These are phyloP conservation scores for Anoplius nigerrimus DNA, from an alignment of 2,888 invertebrate genomes.

Conservation along the genomic window DNA sequence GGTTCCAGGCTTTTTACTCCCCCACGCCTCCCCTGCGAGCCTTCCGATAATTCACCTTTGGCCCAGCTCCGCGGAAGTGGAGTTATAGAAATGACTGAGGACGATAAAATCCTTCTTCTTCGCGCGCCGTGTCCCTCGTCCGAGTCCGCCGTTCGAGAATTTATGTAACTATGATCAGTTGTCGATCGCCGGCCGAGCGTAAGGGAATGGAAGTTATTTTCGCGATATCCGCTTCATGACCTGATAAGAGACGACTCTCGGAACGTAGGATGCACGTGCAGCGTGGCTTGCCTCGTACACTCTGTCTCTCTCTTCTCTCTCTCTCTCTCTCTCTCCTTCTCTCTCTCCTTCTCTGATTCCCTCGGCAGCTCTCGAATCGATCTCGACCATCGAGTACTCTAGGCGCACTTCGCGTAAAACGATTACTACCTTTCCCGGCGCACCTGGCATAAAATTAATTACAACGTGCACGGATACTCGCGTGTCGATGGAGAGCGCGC, in stretches of 20 bases:
- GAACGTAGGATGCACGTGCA: conserved; percentile 26
- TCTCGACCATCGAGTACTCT: conserved; percentile 38
- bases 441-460: conserved; percentile 60
- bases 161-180: background rate
- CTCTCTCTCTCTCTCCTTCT: too few relatives aligned
- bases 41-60: too few relatives aligned
- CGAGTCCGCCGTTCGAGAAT: too few relatives aligned
- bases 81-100: too few relatives aligned
- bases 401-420: conserved; percentile 15
- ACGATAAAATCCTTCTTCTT: too few relatives aligned
- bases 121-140: too few relatives aligned
- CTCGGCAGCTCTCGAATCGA: conserved; percentile 42
- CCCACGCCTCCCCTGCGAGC: too few relatives aligned
- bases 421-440: conserved; percentile 31
- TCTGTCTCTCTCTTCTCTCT: conserved; percentile 1
- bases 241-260: conserved; percentile 9
- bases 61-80: too few relatives aligned
- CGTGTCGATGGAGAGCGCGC: conserved; percentile 44
- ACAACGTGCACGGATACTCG: conserved; percentile 45
- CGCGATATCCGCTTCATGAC: conserved; percentile 27
- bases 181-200: conserved; percentile 4
- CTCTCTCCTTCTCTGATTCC: conserved; percentile 18
- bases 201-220: conserved; percentile 25
- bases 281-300: background rate
- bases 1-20: too few relatives aligned